phyloP scores from a whole-genome alignment of 2,797 vertebrate species.

The Hemitrygon akajei region DNA sequence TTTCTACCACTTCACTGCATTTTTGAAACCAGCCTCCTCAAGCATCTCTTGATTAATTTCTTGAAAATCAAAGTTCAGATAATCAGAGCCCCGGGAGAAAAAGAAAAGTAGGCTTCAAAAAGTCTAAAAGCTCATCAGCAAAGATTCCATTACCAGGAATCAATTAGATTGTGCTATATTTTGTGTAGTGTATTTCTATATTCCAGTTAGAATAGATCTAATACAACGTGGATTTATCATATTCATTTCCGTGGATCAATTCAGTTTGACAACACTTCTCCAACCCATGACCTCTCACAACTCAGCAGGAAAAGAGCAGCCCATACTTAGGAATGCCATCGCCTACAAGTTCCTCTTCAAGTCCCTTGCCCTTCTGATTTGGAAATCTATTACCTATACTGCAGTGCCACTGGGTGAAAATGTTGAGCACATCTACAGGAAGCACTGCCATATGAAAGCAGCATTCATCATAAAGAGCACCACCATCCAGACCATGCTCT shows the following conservation, averaged over 20 bases:
- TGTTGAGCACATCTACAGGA: too few species aligned
- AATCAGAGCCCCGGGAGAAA: constrained; percentile 20
- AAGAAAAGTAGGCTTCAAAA: background rate
- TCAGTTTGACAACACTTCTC: background rate
- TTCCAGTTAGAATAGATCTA: background rate
- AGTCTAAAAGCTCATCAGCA: constrained; percentile 17
- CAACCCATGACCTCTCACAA: background rate
- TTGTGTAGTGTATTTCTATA: background rate
- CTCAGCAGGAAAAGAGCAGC: background rate
- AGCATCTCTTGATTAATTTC: constrained; percentile 24
- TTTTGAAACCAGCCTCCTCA: background rate
- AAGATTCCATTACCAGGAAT: background rate
- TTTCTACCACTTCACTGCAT: background rate
- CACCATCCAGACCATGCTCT: too few species aligned
- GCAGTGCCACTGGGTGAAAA: background rate
- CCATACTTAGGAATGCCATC: background rate
- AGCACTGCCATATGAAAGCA: too few species aligned
- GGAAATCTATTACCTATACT: too few species aligned
- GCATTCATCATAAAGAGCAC: too few species aligned
- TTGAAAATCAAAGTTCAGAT: constrained; percentile 29
- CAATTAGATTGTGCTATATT: background rate
- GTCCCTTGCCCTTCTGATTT: too few species aligned
- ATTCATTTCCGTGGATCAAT: background rate
- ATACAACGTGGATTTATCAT: background rate
- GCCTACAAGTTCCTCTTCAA: background rate